Percentiles rank a stretch among this genome's conserved stretches.
Evolutionary conservation across 2,888 invertebrate genomes (phyloP).

Genomic region (Acleris literana): DNA sequence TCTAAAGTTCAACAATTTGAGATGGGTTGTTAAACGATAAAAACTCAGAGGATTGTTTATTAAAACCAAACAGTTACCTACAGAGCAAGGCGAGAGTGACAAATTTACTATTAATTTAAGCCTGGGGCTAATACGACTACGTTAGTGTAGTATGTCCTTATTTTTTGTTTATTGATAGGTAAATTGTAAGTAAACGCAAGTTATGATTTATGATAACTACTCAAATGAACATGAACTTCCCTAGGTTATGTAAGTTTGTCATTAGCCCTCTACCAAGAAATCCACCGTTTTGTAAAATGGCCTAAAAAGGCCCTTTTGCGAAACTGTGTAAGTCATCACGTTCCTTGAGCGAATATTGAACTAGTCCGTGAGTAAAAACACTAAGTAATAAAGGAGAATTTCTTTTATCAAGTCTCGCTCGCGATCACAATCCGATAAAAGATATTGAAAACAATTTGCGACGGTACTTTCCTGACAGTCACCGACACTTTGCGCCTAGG

Average conservation of each 20-base stretch:
- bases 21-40: no score
- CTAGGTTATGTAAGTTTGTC: neutral
- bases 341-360: slow-evolving; percentile 1
- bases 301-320: slow-evolving; percentile 14
- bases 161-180: no score
- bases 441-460: slow-evolving; percentile 61
- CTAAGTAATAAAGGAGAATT: slow-evolving; percentile 47
- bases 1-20: no score
- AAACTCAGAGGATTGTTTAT: no score
- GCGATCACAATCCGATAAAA: slow-evolving; percentile 57
- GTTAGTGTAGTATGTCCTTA: no score
- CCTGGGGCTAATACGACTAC: no score
- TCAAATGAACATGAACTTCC: neutral
- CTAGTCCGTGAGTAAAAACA: slow-evolving; percentile 25
- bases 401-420: slow-evolving; percentile 47
- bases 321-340: slow-evolving; percentile 4
- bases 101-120: no score
- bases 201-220: neutral
- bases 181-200: neutral
- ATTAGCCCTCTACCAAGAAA: slow-evolving; percentile 5
- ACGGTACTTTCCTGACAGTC: slow-evolving; percentile 50
- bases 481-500: slow-evolving; percentile 9
- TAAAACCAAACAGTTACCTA: no score
- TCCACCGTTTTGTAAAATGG: neutral
- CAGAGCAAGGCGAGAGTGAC: no score